Evolutionary conservation across 2,113 vertebrate genomes (phyloP).

Genomic region (Microcebus murinus): DNA sequence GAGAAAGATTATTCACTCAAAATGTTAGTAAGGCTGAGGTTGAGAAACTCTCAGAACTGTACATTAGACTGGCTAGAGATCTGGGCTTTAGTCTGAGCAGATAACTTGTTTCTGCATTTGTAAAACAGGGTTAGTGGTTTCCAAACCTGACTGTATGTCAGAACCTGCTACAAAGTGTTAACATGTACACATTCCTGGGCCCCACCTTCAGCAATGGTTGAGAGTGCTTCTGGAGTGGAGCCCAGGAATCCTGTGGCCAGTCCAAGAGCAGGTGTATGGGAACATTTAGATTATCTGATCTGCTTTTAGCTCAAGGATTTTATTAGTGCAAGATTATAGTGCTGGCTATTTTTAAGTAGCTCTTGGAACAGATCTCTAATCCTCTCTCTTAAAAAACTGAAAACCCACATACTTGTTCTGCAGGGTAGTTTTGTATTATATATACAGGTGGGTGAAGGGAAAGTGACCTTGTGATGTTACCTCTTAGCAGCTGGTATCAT

Average conservation of each 20-base stretch:
- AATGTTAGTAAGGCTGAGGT: not conserved
- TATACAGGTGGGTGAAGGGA: not conserved
- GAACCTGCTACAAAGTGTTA: not conserved
- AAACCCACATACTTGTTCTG: not conserved
- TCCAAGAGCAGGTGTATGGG: not conserved
- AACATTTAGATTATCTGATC: not conserved
- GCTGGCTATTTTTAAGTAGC: slow-evolving; percentile 52
- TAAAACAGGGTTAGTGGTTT: not conserved
- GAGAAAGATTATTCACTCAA: not conserved
- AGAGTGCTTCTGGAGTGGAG: not conserved
- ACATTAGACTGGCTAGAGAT: not conserved
- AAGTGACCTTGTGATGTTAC: not conserved
- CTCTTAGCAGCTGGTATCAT: not conserved
- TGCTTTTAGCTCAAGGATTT: not conserved
- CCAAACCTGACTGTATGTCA: not conserved
- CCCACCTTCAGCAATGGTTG: not conserved
- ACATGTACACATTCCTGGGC: not conserved
- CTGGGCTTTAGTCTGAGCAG: not conserved
- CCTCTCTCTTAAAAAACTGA: not conserved
- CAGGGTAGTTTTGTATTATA: not conserved
- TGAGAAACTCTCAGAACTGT: not conserved
- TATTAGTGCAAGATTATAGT: slow-evolving; percentile 12
- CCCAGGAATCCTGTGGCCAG: not conserved
- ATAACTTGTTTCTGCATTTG: not conserved
- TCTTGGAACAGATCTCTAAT: not conserved